Conservation (phyloP, 2,113 vertebrate species). For the Gallinago media region DNA sequence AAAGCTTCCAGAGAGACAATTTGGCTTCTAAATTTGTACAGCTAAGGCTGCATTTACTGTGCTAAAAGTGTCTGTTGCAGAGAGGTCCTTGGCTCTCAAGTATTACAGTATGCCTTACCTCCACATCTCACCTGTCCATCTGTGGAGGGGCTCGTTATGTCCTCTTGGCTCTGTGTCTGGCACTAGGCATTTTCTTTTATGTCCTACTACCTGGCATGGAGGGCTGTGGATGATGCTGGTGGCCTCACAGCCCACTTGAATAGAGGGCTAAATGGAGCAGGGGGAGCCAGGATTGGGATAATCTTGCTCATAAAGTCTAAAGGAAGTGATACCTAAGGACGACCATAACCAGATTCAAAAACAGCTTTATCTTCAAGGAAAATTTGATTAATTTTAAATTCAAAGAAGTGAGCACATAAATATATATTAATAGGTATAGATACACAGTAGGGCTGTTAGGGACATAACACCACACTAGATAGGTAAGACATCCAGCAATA, state of each 20-base stretch:
- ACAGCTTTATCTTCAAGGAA: background rate
- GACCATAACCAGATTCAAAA: background rate
- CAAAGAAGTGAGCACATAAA: background rate
- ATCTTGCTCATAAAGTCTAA: background rate
- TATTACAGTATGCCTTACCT: background rate
- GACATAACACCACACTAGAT: background rate
- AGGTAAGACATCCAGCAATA: background rate
- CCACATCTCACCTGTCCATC: background rate
- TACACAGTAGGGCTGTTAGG: background rate
- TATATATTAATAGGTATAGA: background rate
- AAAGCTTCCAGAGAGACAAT: background rate
- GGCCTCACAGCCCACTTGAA: background rate
- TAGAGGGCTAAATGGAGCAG: too few species aligned
- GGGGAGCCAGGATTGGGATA: background rate
- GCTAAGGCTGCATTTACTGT: background rate
- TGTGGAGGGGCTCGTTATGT: fast-evolving
- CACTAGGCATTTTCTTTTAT: background rate
- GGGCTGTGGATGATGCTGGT: background rate
- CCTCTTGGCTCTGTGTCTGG: background rate
- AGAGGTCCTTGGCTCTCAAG: background rate
- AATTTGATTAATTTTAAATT: background rate
- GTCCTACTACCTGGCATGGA: background rate
- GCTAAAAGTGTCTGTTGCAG: background rate
- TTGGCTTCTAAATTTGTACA: background rate
- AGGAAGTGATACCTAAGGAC: background rate